phyloP scores from a whole-genome alignment of 2,113 vertebrate genomes.

The Austrofundulus limnaeus region DNA sequence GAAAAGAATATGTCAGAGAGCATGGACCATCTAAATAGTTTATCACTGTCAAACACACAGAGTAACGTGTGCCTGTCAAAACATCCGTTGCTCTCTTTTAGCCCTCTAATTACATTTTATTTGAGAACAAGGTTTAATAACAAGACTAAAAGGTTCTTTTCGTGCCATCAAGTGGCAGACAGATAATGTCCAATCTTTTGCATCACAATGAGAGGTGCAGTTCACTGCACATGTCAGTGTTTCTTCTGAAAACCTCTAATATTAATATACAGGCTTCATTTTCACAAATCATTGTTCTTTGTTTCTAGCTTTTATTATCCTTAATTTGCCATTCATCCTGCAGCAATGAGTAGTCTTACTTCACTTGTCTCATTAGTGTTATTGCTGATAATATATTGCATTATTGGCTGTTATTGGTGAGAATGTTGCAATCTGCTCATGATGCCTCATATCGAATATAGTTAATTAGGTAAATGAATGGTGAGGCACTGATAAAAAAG shows the following conservation, averaged over 20 bases:
- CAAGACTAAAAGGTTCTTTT: conserved; percentile 34
- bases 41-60: conserved; percentile 31
- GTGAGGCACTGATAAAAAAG: conserved; percentile 64
- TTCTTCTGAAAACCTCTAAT: conserved; percentile 12
- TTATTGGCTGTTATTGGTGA: conserved; percentile 68
- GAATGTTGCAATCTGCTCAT: conserved; percentile 68
- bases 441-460: conserved; percentile 70
- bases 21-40: no score
- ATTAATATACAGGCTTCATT: conserved; percentile 24
- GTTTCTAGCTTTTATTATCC: conserved; percentile 46
- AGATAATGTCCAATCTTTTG: conserved; percentile 22
- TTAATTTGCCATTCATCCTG: conserved; percentile 63
- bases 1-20: no score
- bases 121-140: conserved; percentile 53
- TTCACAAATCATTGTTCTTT: conserved; percentile 29
- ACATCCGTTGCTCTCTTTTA: conserved; percentile 33
- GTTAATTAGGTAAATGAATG: conserved; percentile 78
- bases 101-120: conserved; percentile 58
- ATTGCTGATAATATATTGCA: conserved; percentile 75
- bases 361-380: conserved; percentile 72
- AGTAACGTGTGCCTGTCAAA: conserved; percentile 38
- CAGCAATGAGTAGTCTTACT: conserved; percentile 64
- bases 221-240: background rate
- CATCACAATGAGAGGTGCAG: conserved; percentile 7
- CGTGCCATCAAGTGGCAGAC: conserved; percentile 27